These are phyloP conservation scores for Eupeodes luniger DNA, from an alignment of 2,888 invertebrate species.

Conservation along the genomic window DNA sequence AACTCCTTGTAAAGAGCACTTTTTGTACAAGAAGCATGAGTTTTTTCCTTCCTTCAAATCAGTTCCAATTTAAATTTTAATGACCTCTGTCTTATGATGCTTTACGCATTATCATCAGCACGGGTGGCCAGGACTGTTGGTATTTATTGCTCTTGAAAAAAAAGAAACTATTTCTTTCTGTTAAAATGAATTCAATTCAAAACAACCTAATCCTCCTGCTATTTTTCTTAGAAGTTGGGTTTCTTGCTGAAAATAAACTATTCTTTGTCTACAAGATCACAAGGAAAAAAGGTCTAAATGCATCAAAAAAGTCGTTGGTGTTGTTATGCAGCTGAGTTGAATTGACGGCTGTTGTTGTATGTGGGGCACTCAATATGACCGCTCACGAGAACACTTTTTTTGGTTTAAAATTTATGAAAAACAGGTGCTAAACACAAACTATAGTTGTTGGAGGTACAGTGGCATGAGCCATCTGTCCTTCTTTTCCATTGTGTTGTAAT, in stretches of 20 bases:
- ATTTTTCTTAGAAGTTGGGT: slow-evolving; percentile 60
- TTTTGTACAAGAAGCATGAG: neutral
- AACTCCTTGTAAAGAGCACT: neutral
- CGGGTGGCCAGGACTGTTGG: slow-evolving; percentile 23
- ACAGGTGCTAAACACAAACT: slow-evolving; percentile 67
- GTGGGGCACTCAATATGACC: slow-evolving; percentile 46
- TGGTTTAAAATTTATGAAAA: slow-evolving; percentile 65
- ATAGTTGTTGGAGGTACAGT: slow-evolving; percentile 13
- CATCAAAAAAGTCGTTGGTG: slow-evolving; percentile 48
- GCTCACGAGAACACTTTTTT: slow-evolving; percentile 27
- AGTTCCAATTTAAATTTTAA: slow-evolving; percentile 17
- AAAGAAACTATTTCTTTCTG: slow-evolving; percentile 17
- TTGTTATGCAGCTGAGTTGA: slow-evolving; percentile 57
- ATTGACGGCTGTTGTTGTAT: slow-evolving; percentile 50
- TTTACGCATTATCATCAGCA: slow-evolving; percentile 26
- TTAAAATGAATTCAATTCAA: slow-evolving; percentile 57
- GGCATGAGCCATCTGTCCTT: slow-evolving; percentile 72
- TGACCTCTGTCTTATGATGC: slow-evolving; percentile 1
- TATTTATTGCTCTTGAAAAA: slow-evolving; percentile 2
- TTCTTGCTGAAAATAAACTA: slow-evolving; percentile 27
- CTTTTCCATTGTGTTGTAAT: slow-evolving; percentile 50
- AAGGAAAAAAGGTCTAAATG: slow-evolving; percentile 44
- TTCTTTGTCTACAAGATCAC: slow-evolving; percentile 12
- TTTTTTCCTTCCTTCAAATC: slow-evolving; percentile 1
- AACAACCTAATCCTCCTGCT: slow-evolving; percentile 35